phyloP scores from a whole-genome alignment of 2,888 invertebrate genomes.

The Autographa pulchrina region DNA sequence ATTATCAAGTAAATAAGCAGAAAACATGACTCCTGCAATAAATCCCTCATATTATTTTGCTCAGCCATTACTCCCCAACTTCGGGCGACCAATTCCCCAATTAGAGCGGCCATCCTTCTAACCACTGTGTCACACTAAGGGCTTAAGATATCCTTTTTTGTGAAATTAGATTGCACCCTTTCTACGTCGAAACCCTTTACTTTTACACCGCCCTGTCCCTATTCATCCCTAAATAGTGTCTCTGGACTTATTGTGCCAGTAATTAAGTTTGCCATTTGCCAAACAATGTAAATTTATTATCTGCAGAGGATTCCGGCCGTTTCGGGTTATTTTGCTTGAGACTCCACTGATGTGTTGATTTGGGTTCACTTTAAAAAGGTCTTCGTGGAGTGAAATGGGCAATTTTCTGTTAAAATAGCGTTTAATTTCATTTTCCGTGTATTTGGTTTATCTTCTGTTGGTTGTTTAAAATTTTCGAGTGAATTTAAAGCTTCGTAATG shows the following conservation, averaged over 20 bases:
- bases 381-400: slow-evolving; percentile 13
- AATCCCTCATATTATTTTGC: background rate
- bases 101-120: slow-evolving; percentile 28
- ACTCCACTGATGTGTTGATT: slow-evolving; percentile 43
- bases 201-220: slow-evolving; percentile 66
- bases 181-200: slow-evolving; percentile 73
- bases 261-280: slow-evolving; percentile 74
- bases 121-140: slow-evolving; percentile 69
- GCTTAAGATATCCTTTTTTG: slow-evolving; percentile 81
- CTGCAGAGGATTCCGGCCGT: slow-evolving; percentile 35
- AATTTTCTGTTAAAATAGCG: slow-evolving; percentile 37
- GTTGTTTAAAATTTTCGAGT: background rate
- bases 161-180: slow-evolving; percentile 84
- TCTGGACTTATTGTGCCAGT: slow-evolving; percentile 68
- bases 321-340: slow-evolving; percentile 30
- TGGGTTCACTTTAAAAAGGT: slow-evolving; percentile 40
- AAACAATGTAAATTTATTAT: slow-evolving; percentile 62
- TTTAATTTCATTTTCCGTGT: slow-evolving; percentile 31
- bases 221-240: slow-evolving; percentile 73
- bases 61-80: background rate
- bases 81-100: background rate
- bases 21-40: too few species aligned
- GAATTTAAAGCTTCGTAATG: background rate
- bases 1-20: too few species aligned
- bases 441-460: slow-evolving; percentile 14